phyloP scores from a whole-genome alignment of 2,113 vertebrate species.

The Pantherophis guttatus region DNA sequence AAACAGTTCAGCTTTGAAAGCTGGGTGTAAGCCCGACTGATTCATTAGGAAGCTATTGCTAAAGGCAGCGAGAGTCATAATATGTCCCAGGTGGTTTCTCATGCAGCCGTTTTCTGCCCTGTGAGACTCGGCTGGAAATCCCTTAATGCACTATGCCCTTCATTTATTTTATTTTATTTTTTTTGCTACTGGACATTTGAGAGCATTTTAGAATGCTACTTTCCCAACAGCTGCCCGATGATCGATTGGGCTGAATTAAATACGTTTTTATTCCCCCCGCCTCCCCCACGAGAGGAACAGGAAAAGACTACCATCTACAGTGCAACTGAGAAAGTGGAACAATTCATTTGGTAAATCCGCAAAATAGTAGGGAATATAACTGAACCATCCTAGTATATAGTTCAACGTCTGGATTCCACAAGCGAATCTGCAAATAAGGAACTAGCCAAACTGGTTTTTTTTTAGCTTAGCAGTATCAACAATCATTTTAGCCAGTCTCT shows the following conservation, averaged over 20 bases:
- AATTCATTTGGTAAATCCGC: conserved; percentile 26
- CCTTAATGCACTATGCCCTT: conserved; percentile 68
- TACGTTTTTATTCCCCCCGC: conserved; percentile 15
- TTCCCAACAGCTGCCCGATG: conserved; percentile 61
- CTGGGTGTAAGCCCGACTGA: conserved; percentile 70
- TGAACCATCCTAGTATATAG: neutral
- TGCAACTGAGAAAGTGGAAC: conserved; percentile 56
- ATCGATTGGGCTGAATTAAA: conserved; percentile 71
- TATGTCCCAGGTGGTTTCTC: conserved; percentile 50
- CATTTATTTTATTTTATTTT: conserved; percentile 38
- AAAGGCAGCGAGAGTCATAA: conserved; percentile 54
- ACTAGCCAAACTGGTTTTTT: conserved; percentile 5
- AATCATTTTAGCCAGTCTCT: neutral
- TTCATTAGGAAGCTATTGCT: conserved; percentile 70
- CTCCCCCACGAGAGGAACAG: conserved; percentile 40
- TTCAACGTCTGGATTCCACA: neutral
- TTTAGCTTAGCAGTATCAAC: neutral
- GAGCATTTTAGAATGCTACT: conserved; percentile 63
- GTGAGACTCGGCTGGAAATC: conserved; percentile 53
- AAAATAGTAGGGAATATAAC: neutral
- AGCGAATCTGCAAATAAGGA: conserved; percentile 36
- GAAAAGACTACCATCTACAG: conserved; percentile 70
- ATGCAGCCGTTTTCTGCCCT: conserved; percentile 51
- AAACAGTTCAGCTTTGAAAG: conserved; percentile 63
- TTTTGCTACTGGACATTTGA: conserved; percentile 68